Percentiles rank a stretch among this genome's conserved stretches.
Evolutionary conservation across 1,140 invertebrate species (phyloP).

Genomic region (Leptestheria dahalacensis): DNA sequence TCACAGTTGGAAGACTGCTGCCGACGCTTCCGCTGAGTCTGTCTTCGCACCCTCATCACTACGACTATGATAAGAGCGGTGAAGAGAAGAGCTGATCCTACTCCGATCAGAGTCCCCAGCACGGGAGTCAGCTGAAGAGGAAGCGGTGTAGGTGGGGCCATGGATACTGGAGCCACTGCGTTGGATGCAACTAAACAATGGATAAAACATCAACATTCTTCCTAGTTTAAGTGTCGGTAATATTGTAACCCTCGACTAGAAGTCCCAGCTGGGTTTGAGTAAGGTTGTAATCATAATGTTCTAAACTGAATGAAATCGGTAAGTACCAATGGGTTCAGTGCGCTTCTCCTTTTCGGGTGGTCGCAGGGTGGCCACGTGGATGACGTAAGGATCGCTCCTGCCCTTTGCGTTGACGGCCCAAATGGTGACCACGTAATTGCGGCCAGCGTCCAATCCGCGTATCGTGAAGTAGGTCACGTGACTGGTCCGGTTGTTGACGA

Average conservation of each 20-base stretch:
- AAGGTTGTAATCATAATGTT: too few relatives aligned
- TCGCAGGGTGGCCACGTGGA: conserved; percentile 1
- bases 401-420: conserved; percentile 56
- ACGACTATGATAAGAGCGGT: conserved; percentile 51
- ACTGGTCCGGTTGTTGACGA: conserved; percentile 7
- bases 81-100: conserved; percentile 48
- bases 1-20: conserved; percentile 35
- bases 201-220: too few relatives aligned
- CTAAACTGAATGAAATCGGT: neutral
- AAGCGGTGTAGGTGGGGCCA: conserved; percentile 25
- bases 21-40: conserved; percentile 13
- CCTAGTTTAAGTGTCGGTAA: too few relatives aligned
- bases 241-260: too few relatives aligned
- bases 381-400: conserved; percentile 36
- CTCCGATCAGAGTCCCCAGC: conserved; percentile 54
- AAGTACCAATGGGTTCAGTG: conserved; percentile 4
- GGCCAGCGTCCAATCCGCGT: conserved; percentile 44
- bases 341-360: neutral
- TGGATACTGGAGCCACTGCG: conserved; percentile 3
- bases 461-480: conserved; percentile 43
- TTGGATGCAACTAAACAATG: neutral
- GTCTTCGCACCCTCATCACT: conserved; percentile 42
- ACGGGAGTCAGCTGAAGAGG: conserved; percentile 55
- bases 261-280: too few relatives aligned
- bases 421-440: conserved; percentile 46